Evolutionary conservation across 2,888 invertebrate genomes (phyloP), one percentile per base, ranked within the genome.

Genomic region (Limnephilus marmoratus): DNA sequence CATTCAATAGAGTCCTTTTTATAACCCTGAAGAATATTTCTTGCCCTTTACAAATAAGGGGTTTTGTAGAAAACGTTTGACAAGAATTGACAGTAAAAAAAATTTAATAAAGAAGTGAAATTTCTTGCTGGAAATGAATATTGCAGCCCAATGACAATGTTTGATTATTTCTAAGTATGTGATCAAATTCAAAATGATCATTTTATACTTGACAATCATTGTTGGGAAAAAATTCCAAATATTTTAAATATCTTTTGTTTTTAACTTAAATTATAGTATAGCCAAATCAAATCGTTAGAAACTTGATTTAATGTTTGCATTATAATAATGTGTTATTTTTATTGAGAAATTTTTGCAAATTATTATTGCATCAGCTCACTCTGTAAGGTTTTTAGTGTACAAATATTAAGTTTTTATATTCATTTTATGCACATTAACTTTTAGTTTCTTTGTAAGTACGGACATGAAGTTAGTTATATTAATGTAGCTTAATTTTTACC

Each of bases 241-340:
- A 31, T 34, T 37, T 31, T 37, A n/a, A 82, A 37, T 83, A 83
- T 0, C 34, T 83, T 83, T 83, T 83, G 24, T 83, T 34, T 83
- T 87, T 31, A 87, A 87, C 49, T 41, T 86, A 49, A 86, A 89
- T 89, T 89, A 68, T 87, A 80, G 24, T 89, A 89, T 80, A 89
- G 31, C 80, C 31, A 31, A 90, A 90, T 90, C 90, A 90, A 90
- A 82, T 90, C 45, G 90, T 90, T 37, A 45, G n/a, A 41, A 81
- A 81, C 82, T 89, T 90, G 82, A 90, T 90, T 90, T 45, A 82
- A 90, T n/a, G 24, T 90, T 90, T 90, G 82, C 90, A 90, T 90
- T 90, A 90, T 90, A 90, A 90, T 90, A 90, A 90, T 90, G 90
- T 90, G 49, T 49, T 90, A 90, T 89, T 89, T 89, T 89, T 53